Conservation (phyloP, 2,888 invertebrate genomes). For the Ennomos fuscantarius region DNA sequence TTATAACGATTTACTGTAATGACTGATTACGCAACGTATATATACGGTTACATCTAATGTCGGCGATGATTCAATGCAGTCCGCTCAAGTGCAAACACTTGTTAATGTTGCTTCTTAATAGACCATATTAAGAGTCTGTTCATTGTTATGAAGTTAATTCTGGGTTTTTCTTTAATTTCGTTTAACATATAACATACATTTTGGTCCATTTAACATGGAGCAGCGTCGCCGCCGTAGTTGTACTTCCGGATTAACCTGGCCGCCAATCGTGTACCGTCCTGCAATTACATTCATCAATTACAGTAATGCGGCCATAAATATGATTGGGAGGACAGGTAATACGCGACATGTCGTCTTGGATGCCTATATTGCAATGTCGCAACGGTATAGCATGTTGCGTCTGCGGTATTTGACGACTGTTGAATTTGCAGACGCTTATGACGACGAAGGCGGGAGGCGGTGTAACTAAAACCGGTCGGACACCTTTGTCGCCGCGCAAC, state of each 20-base stretch:
- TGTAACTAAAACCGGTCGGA: conserved; percentile 79
- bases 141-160: neutral
- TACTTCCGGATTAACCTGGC: conserved; percentile 30
- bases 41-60: conserved; percentile 60
- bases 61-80: conserved; percentile 65
- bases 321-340: conserved; percentile 44
- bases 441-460: conserved; percentile 64
- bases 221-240: conserved; percentile 7
- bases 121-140: conserved; percentile 25
- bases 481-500: conserved; percentile 75
- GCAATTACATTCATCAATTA: conserved; percentile 50
- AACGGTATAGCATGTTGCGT: conserved; percentile 58
- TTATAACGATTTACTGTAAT: conserved; percentile 63
- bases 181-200: neutral
- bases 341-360: conserved; percentile 50
- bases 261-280: conserved; percentile 34
- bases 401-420: conserved; percentile 79
- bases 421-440: conserved; percentile 80
- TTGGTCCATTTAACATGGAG: conserved; percentile 3
- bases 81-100: conserved; percentile 48
- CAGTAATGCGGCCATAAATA: conserved; percentile 46
- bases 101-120: conserved; percentile 34
- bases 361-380: conserved; percentile 51
- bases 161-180: neutral
- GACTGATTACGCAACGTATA: conserved; percentile 68